Evolutionary conservation across 1,140 invertebrate genomes (phyloP).

Genomic region (Megathymus violae): DNA sequence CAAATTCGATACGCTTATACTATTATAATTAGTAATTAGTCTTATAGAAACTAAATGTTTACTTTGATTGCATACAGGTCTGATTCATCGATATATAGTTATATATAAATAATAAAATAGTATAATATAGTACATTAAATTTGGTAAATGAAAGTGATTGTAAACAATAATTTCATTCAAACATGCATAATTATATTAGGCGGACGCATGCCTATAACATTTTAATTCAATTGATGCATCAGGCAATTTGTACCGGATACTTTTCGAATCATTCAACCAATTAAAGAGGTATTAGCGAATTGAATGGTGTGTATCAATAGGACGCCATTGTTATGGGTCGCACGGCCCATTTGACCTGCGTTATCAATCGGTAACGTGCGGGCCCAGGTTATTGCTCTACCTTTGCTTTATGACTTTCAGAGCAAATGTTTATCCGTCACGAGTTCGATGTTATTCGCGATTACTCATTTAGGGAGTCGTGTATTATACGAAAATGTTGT

Average conservation of each 20-base stretch:
- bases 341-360: constrained; percentile 69
- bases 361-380: constrained; percentile 60
- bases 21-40: no score
- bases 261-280: constrained; percentile 61
- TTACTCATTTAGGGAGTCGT: constrained; percentile 4
- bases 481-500: not conserved
- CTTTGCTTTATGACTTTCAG: constrained; percentile 15
- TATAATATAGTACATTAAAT: no score
- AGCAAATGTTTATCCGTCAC: constrained; percentile 30
- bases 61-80: no score
- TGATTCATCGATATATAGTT: no score
- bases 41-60: no score
- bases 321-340: constrained; percentile 64
- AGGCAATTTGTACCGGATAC: constrained; percentile 59
- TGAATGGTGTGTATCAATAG: constrained; percentile 70
- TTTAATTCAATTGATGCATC: constrained; percentile 57
- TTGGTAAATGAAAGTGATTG: no score
- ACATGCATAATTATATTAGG: no score
- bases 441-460: constrained; percentile 26
- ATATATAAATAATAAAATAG: no score
- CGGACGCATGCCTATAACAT: constrained; percentile 39
- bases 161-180: no score
- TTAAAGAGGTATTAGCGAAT: constrained; percentile 78
- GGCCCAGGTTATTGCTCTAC: constrained; percentile 56
- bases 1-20: no score